These are phyloP conservation scores for Xestoiulus laeticollis DNA, from an alignment of 2,888 invertebrate species.

Conservation along the genomic window DNA sequence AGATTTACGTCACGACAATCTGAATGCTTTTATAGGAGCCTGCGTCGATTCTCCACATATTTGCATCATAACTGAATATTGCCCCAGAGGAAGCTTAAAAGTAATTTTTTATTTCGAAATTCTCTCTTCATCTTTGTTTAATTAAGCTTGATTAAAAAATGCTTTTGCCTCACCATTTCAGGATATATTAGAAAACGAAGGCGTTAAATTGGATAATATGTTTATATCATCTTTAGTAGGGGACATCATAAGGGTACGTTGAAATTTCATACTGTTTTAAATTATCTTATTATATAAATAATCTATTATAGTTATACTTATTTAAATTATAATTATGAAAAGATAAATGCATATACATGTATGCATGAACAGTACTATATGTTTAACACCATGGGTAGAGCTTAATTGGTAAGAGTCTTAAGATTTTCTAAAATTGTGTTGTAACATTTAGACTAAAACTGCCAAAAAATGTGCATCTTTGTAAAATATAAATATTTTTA, in stretches of 20 bases:
- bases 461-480: no score
- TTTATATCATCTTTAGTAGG: conserved; percentile 66
- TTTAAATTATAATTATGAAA: no score
- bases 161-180: conserved; percentile 57
- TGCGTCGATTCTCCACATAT: conserved; percentile 66
- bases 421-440: no score
- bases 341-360: no score
- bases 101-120: conserved; percentile 59
- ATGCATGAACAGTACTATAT: no score
- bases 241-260: conserved; percentile 66
- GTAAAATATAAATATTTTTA: no score
- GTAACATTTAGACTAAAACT: no score
- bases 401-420: no score
- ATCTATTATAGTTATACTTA: no score
- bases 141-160: not conserved
- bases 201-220: conserved; percentile 65
- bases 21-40: conserved; percentile 68
- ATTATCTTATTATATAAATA: no score
- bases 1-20: conserved; percentile 68
- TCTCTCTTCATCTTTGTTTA: not conserved
- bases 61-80: conserved; percentile 68
- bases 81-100: conserved; percentile 68
- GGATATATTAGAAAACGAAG: conserved; percentile 62
- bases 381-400: no score
- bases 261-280: not conserved